A percentile compares a stretch with the other conserved stretches of the same genome.
These are phyloP conservation scores for Apamea crenata DNA, from an alignment of 2,888 invertebrate genomes.

Conservation along the genomic window DNA sequence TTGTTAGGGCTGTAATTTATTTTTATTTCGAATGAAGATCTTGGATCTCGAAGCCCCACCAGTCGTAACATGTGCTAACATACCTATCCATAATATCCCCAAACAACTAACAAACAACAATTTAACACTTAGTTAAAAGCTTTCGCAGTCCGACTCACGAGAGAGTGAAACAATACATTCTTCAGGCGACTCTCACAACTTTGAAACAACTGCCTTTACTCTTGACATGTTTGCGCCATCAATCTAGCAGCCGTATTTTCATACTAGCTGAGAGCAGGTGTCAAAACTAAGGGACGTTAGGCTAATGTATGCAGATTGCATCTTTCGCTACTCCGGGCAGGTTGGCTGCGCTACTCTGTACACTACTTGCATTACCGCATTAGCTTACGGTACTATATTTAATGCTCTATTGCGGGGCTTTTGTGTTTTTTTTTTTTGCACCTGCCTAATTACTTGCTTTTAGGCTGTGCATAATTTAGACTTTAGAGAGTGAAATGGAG, in stretches of 20 bases:
- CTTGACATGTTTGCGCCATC: slow-evolving; percentile 87
- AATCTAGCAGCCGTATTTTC: slow-evolving; percentile 81
- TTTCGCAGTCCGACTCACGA: slow-evolving; percentile 72
- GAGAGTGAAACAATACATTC: slow-evolving; percentile 74
- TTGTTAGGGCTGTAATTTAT: not conserved
- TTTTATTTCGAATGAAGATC: not conserved
- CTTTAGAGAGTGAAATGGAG: slow-evolving; percentile 21
- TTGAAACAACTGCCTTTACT: slow-evolving; percentile 81
- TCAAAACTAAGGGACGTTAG: slow-evolving; percentile 89
- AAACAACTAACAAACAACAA: slow-evolving; percentile 70
- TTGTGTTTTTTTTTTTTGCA: slow-evolving; percentile 51
- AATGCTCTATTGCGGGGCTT: slow-evolving; percentile 72
- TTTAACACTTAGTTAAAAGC: slow-evolving; percentile 75
- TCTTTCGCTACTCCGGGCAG: slow-evolving; percentile 79
- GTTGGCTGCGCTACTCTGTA: slow-evolving; percentile 66
- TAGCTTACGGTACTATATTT: slow-evolving; percentile 79
- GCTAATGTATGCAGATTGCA: slow-evolving; percentile 90
- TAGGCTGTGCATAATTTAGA: slow-evolving; percentile 36
- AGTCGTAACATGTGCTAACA: not conserved
- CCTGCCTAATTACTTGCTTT: slow-evolving; percentile 53
- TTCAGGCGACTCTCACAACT: slow-evolving; percentile 75
- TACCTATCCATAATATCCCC: slow-evolving; percentile 51
- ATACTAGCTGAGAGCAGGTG: slow-evolving; percentile 85
- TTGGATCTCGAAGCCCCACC: not conserved
- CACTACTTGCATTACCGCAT: slow-evolving; percentile 77